Conservation (phyloP, 2,888 invertebrate species). For the Brachypterus glaber region DNA sequence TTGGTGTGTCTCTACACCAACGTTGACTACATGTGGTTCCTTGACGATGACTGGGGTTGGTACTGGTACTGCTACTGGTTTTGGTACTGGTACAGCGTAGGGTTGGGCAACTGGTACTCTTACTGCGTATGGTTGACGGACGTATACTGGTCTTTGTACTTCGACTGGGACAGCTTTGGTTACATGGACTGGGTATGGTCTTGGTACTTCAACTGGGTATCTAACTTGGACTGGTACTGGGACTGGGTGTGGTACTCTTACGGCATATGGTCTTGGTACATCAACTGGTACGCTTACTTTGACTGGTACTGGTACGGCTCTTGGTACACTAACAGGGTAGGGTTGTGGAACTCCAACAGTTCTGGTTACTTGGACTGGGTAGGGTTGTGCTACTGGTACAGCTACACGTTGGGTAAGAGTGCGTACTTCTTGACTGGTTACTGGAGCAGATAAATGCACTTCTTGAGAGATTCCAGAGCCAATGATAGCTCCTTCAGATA, state of each 20-base stretch:
- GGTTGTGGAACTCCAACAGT: constrained; percentile 17
- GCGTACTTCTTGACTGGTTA: constrained; percentile 24
- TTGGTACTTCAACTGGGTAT: constrained; percentile 26
- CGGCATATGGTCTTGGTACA: constrained; percentile 28
- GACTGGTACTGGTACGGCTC: constrained; percentile 25
- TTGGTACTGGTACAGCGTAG: constrained; percentile 24
- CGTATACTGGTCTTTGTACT: constrained; percentile 27
- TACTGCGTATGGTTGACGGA: constrained; percentile 21
- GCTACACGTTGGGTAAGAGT: constrained; percentile 27
- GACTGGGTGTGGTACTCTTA: constrained; percentile 25
- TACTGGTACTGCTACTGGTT: constrained; percentile 25
- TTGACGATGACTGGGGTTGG: constrained; percentile 23
- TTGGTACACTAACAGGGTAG: constrained; percentile 20
- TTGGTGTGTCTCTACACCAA: constrained; percentile 24
- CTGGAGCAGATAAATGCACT: too few relatives aligned
- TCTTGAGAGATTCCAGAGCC: too few relatives aligned
- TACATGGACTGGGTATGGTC: constrained; percentile 27
- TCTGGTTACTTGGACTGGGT: constrained; percentile 22
- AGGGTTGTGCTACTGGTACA: constrained; percentile 20
- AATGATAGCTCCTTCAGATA: too few relatives aligned
- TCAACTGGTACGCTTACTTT: constrained; percentile 26
- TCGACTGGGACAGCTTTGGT: constrained; percentile 24
- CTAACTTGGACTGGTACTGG: constrained; percentile 23
- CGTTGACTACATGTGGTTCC: constrained; percentile 18
- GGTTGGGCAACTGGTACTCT: constrained; percentile 26